Percentiles rank a stretch among this genome's conserved stretches.
Conservation (phyloP, 2,113 vertebrate genomes). For the Menidia beryllina region DNA sequence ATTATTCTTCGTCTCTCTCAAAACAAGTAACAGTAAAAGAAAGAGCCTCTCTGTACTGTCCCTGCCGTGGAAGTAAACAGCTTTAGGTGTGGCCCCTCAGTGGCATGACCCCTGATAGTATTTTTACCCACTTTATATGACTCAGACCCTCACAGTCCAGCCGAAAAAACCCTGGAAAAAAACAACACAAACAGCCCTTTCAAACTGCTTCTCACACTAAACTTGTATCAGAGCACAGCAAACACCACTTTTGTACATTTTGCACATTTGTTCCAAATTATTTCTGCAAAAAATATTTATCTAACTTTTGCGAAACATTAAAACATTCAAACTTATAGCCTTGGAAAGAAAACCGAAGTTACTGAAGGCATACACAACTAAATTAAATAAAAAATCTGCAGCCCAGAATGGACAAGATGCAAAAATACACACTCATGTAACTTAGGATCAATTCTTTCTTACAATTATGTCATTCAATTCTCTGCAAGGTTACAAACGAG, state of each 20-base stretch:
- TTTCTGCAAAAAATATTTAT: constrained; percentile 6
- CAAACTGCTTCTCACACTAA: not conserved
- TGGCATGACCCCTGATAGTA: constrained; percentile 31
- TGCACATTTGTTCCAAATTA: not conserved
- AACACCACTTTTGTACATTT: constrained; percentile 1
- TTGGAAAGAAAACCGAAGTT: not conserved
- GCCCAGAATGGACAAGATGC: too few species aligned
- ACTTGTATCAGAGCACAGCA: not conserved
- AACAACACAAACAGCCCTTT: not conserved
- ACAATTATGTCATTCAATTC: constrained; percentile 1
- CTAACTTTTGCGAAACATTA: not conserved
- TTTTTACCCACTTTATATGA: constrained; percentile 40
- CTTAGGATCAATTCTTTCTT: too few species aligned
- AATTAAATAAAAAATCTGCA: too few species aligned
- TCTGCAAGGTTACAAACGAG: not conserved
- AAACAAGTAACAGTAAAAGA: not conserved
- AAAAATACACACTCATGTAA: too few species aligned
- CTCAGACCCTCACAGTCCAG: constrained; percentile 25
- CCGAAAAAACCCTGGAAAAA: constrained; percentile 12
- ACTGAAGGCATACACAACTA: not conserved
- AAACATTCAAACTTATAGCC: not conserved
- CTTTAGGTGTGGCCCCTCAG: constrained; percentile 32
- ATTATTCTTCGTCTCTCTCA: too few species aligned
- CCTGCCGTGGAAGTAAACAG: constrained; percentile 1
- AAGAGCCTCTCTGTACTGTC: not conserved